Conservation (phyloP, 1,140 invertebrate species). For the Adoxophyes honmai region DNA sequence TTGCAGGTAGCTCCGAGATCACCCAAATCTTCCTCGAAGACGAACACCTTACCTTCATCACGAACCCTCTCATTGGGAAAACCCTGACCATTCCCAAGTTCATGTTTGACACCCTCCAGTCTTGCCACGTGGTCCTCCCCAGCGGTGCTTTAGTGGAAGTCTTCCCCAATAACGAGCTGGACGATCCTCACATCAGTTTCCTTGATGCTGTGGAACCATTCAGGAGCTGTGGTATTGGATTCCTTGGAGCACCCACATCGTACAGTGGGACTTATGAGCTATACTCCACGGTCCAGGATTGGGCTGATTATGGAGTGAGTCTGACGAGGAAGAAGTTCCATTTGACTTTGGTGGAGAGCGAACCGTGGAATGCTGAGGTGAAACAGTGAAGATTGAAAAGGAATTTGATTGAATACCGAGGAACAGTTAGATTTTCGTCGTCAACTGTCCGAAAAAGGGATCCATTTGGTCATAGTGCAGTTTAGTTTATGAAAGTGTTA, state of each 20-base stretch:
- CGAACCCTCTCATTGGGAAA: slow-evolving; percentile 28
- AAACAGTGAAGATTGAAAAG: no score
- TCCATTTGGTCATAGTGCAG: no score
- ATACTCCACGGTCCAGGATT: slow-evolving; percentile 28
- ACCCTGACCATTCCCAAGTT: slow-evolving; percentile 32
- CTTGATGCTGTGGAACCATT: slow-evolving; percentile 26
- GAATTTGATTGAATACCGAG: no score
- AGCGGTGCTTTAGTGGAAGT: slow-evolving; percentile 36
- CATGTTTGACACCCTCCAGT: slow-evolving; percentile 31
- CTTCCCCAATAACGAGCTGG: slow-evolving; percentile 34
- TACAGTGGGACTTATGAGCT: slow-evolving; percentile 49
- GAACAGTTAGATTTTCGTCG: no score
- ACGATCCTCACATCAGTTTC: slow-evolving; percentile 26
- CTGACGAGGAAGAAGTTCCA: slow-evolving; percentile 42
- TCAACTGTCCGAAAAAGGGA: no score
- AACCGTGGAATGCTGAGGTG: not conserved
- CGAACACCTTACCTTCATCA: slow-evolving; percentile 26
- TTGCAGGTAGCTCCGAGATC: slow-evolving; percentile 29
- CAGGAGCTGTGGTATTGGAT: slow-evolving; percentile 32
- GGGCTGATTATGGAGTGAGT: slow-evolving; percentile 23
- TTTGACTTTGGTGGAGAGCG: slow-evolving; percentile 29
- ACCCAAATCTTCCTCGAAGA: slow-evolving; percentile 32
- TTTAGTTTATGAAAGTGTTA: no score
- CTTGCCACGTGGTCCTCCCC: slow-evolving; percentile 38
- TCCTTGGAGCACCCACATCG: slow-evolving; percentile 28